Base-by-base conservation (phyloP, 2,113 vertebrate species). In the Hippocampus barbouri region DNA sequence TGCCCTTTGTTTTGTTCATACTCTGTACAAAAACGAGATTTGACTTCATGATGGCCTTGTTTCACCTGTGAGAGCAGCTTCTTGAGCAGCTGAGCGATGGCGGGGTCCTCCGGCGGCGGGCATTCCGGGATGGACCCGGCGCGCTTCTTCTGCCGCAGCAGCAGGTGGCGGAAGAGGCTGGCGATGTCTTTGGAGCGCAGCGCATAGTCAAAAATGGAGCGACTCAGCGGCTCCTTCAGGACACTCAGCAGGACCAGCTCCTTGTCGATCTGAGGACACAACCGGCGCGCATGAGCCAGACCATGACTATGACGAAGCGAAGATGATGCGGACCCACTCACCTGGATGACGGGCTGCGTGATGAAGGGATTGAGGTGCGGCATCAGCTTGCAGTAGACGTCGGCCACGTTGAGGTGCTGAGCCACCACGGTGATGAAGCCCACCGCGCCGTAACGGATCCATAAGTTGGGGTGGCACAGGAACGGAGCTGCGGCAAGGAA, bases 371-470 rank as follows among this genome's bases (percentile, higher is more conserved):
- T 91, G 63, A 99, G 95, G 83, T 97, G 96, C 0, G 97, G 97
- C 96, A 98, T 96, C 70, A 98, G 91, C 71, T 98, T 98, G 88
- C 97, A 99, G 92, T 98, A 98, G 71, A 98, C 94, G 70, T 98
- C 97, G 53, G 97, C 97, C 73, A 98, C 96, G 79, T 95, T 98
- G 71, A 98, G 92, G 78, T 96, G 95, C 84, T 96, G 93, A 0
- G 96, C 97, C n/a, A 99, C 95, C 70, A 96, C 94, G 0, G 96
- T 98, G 86, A 98, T 96, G 87, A 99, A 99, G 68, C 97, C 97
- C 27, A 98, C 96, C 0, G 97, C 96, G 12, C 96, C 96, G 1
- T 98, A 98, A 59, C 97, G 93, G 85, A 98, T 98, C 97, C 96
- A 98, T 41, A 98, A 91, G 82, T 98, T 98, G 67, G 97, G 97